A percentile compares a stretch with the other conserved stretches of the same genome.
Conservation (phyloP, 2,797 vertebrate genomes). For the Sphaeramia orbicularis region DNA sequence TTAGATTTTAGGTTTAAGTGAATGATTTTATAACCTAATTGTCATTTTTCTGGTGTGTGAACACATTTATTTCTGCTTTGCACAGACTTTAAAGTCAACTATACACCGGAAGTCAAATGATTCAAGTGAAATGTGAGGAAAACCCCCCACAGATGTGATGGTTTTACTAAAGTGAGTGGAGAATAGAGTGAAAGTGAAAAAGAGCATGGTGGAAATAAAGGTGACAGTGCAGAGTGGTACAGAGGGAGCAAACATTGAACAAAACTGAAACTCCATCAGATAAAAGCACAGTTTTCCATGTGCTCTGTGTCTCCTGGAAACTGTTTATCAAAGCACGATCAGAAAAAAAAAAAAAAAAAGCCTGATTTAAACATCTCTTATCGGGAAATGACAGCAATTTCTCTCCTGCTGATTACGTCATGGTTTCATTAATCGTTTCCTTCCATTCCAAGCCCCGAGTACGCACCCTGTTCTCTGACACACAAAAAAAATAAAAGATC, state of each 20-base stretch:
- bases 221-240: constrained; percentile 52
- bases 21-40: too few species aligned
- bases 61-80: too few species aligned
- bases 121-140: constrained; percentile 48
- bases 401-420: constrained; percentile 74
- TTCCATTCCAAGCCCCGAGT: constrained; percentile 66
- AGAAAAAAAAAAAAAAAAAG: constrained; percentile 56
- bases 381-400: constrained; percentile 76
- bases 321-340: constrained; percentile 62
- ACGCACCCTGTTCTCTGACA: constrained; percentile 60
- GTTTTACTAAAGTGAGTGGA: too few species aligned
- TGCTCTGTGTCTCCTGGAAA: constrained; percentile 44
- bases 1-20: too few species aligned
- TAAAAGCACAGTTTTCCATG: constrained; percentile 14
- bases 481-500: constrained; percentile 52
- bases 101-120: not conserved
- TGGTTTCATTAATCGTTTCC: constrained; percentile 79
- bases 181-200: too few species aligned
- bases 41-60: too few species aligned
- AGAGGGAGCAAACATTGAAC: constrained; percentile 37
- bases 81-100: not conserved
- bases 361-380: constrained; percentile 67
- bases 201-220: constrained; percentile 51
- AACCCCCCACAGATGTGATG: constrained; percentile 59
- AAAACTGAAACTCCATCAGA: constrained; percentile 38